Evolutionary conservation across 2,797 vertebrate genomes (phyloP), one percentile per base, ranked within the genome.

Genomic region (Enteromius fasciolatus): DNA sequence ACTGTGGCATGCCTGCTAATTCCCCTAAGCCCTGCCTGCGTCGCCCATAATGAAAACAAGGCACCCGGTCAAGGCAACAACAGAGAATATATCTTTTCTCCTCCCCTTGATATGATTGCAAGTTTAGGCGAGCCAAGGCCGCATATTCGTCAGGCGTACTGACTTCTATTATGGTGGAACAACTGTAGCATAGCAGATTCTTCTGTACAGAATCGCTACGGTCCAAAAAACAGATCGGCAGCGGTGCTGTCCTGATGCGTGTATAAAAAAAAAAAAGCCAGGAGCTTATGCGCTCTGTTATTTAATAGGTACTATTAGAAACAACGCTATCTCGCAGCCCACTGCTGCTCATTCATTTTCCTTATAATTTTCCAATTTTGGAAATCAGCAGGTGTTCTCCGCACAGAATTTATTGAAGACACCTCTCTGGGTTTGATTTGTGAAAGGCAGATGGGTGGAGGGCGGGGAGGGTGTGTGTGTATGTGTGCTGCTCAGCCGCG

Each of bases 101-200:
- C 66, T 81, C 67, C 79, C 79, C 73, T 81, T 81, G 73, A 77
- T 81, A 78, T 88, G 89, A 88, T 85, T 79, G 79, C 83, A 82
- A 85, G 83, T 86, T 88, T 88, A 83, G 81, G 39, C 83, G 81
- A 87, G 80, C 76, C 74, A 78, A 64, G 0, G 84, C 77, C 64
- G 83, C 83, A 83, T 89, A 91, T 93, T 91, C 90, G 85, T 90
- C 86, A 88, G 88, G 87, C 83, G 87, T 90, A 92, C 89, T 89
- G 86, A 89, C 85, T 92, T 90, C 87, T 82, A 91, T 91, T 90
- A 89, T 80, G 76, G 81, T 86, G 67, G 28, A 89, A 90, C 85
- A 90, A 89, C 86, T 86, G 82, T 78, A 80, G 84, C 33, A 67
- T 84, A 80, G 87, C 83, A 72, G 83, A 84, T 74, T 74, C 87